phyloP scores from a whole-genome alignment of 1,140 invertebrate species.

The Polyergus mexicanus region DNA sequence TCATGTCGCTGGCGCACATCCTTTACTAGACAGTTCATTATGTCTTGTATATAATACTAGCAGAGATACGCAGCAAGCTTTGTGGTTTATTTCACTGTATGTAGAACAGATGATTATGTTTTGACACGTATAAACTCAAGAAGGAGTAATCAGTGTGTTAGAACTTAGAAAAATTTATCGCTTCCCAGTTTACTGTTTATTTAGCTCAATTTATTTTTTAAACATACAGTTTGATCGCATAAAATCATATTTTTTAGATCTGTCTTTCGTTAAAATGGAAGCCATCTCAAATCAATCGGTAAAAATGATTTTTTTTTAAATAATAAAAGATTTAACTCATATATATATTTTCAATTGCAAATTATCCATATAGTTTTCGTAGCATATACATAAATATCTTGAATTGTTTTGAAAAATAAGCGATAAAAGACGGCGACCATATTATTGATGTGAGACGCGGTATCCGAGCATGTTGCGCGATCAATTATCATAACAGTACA shows the following conservation, averaged over 20 bases:
- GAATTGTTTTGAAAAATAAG: neutral
- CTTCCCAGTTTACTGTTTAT: neutral
- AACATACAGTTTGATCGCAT: neutral
- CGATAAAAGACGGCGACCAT: neutral
- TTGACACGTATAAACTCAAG: neutral
- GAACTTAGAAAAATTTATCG: neutral
- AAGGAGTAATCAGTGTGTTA: neutral
- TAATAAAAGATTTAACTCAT: neutral
- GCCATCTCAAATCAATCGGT: neutral
- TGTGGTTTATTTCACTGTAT: neutral
- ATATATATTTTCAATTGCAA: neutral
- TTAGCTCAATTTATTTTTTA: neutral
- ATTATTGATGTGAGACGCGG: neutral
- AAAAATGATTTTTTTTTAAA: neutral
- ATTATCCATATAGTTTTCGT: constrained; percentile 8
- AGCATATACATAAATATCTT: constrained; percentile 11
- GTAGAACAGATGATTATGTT: neutral
- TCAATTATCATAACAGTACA: constrained; percentile 56
- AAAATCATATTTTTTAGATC: neutral
- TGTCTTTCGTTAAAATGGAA: neutral
- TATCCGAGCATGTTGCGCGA: neutral
- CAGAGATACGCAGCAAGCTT: constrained; percentile 1
- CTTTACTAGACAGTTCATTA: neutral
- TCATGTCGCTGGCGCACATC: neutral
- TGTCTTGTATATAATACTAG: neutral